Percentiles rank a stretch among this genome's conserved stretches.
phyloP scores from a whole-genome alignment of 2,797 vertebrate genomes.

The Sciurus carolinensis region DNA sequence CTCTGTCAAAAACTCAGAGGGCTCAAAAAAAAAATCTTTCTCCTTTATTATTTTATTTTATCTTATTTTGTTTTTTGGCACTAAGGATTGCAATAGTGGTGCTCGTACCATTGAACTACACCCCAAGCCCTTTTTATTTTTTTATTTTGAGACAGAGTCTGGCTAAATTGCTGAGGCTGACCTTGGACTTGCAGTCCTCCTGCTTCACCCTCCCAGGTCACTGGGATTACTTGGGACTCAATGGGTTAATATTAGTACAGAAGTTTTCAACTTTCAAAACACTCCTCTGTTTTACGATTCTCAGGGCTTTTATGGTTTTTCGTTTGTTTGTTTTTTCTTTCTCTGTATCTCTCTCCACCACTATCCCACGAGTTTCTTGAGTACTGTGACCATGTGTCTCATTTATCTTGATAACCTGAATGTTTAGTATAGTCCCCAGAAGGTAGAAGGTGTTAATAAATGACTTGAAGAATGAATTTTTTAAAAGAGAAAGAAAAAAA shows the following conservation, averaged over 20 bases:
- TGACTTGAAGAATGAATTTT: not conserved
- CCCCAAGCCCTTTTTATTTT: too few relatives aligned
- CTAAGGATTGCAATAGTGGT: too few relatives aligned
- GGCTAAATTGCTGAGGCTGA: too few relatives aligned
- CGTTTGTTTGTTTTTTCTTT: not conserved
- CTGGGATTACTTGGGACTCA: not conserved
- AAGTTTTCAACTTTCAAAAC: conserved; percentile 56
- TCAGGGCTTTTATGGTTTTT: not conserved
- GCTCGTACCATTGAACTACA: too few relatives aligned
- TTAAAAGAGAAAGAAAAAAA: not conserved
- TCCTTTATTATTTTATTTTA: too few relatives aligned
- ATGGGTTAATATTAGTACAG: conserved; percentile 21
- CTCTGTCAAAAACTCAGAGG: not conserved
- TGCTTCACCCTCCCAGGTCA: too few relatives aligned
- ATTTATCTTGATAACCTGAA: not conserved
- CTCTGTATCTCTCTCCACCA: not conserved
- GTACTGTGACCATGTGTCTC: not conserved
- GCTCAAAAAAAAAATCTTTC: conserved; percentile 2
- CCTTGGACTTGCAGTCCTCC: too few relatives aligned
- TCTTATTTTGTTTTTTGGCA: too few relatives aligned
- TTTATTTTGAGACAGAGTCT: too few relatives aligned
- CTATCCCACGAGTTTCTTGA: not conserved
- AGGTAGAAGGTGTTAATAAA: not conserved
- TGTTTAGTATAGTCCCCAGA: not conserved
- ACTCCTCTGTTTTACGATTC: not conserved